Base-by-base conservation (phyloP, 2,888 invertebrate genomes). In the Chymomyza procnemis region DNA sequence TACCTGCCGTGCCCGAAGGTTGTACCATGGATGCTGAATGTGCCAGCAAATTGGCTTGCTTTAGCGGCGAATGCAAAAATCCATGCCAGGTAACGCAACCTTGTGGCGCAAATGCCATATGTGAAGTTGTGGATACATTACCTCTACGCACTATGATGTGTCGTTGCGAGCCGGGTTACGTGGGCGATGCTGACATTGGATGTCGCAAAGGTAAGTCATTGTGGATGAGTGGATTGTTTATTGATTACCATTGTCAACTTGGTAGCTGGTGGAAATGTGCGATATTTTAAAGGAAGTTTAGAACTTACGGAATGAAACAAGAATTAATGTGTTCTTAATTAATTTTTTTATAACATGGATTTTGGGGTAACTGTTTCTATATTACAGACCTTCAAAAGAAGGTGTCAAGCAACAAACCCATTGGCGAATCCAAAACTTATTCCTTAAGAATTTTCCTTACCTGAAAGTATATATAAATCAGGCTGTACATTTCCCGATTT, bases 101-200 rank as follows among this genome's bases (percentile, higher is more conserved):
- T 0, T 97, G 97, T 87, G 96, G 96, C 16, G 89, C 92, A 47
- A 94, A 95, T 88, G 96, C 97, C 0, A 93, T 95, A 76, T 97
- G 97, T 89, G 93, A 94, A 8, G 97, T 97, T 9, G 94, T 96
- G 22, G 95, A 97, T 87, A 96, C 96, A 0, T 91, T 97, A 74
- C 97, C 97, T 5, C 93, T 96, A 91, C 93, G 97, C 78, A 96
- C 97, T 6, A 96, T 97, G 94, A 94, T 96, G 68, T 97, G 97
- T 89, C 94, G 95, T 87, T 97, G 97, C 88, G 93, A 95, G 71
- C 94, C 94, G 69, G 96, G 96, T 71, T 95, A 94, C 82, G 93
- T 95, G 78, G 97, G 97, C 76, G 96, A 97, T 90, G 97, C 97
- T 9, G 96, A 97, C 79, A 93, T 95, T 73, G 94, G 95, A 90